A percentile compares a stretch with the other conserved stretches of the same genome.
phyloP scores from a whole-genome alignment of 2,113 vertebrate genomes.

The Rissa tridactyla region DNA sequence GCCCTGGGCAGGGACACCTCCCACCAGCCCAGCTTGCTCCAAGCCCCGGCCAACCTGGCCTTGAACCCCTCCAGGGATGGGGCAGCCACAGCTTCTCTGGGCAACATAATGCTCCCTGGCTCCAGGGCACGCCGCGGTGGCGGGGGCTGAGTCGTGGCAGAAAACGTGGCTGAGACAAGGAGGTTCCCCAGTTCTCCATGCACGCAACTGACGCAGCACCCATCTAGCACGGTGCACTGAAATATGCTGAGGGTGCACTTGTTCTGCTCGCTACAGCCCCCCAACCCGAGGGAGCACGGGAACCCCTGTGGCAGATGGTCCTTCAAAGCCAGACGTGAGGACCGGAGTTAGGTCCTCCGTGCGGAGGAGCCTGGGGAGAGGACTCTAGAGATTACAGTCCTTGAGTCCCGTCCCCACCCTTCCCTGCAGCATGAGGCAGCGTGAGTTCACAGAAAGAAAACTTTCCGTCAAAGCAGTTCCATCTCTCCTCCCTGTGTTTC shows the following conservation, averaged over 20 bases:
- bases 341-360: neutral
- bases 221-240: neutral
- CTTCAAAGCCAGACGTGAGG: neutral
- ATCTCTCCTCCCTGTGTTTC: neutral
- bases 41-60: too few species aligned
- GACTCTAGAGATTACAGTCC: neutral
- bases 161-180: neutral
- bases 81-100: too few species aligned
- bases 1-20: too few species aligned
- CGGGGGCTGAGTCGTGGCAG: neutral
- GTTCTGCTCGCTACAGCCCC: neutral
- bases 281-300: neutral
- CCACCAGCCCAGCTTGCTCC: too few species aligned
- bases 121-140: accelerated
- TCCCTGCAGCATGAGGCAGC: neutral
- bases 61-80: too few species aligned
- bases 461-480: neutral
- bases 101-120: neutral
- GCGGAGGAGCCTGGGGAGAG: neutral
- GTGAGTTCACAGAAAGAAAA: neutral
- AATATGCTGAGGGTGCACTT: neutral
- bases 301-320: neutral
- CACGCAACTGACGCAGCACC: accelerated
- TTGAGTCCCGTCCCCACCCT: neutral
- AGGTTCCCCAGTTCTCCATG: neutral